A percentile compares a stretch with the other conserved stretches of the same genome.
These are phyloP conservation scores for Caenorhabditis inopinata DNA, from an alignment of 1,140 invertebrate species.

Conservation along the genomic window DNA sequence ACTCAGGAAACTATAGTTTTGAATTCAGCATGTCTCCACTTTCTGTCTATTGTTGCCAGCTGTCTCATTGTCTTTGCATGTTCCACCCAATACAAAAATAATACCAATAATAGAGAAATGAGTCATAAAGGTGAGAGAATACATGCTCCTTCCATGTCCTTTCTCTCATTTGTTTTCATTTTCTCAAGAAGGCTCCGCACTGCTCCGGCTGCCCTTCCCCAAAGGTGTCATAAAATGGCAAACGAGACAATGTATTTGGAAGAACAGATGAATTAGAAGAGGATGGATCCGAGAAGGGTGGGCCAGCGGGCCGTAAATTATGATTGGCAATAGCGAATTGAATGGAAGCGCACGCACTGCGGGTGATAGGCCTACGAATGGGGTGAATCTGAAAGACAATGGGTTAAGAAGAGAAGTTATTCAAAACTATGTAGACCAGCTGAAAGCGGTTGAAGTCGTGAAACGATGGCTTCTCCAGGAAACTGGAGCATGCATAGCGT, in stretches of 20 bases:
- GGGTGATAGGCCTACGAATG: too few relatives aligned
- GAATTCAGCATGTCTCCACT: neutral
- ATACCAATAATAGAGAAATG: neutral
- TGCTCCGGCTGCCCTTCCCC: too few relatives aligned
- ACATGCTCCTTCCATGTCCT: neutral
- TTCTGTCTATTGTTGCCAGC: neutral
- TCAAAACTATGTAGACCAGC: too few relatives aligned
- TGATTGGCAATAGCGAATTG: neutral
- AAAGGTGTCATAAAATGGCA: constrained; percentile 12
- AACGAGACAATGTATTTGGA: neutral
- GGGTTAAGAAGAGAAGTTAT: too few relatives aligned
- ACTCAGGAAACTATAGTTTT: too few relatives aligned
- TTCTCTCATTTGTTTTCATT: constrained; percentile 8
- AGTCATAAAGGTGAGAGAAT: neutral
- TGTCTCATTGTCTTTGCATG: neutral
- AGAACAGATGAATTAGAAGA: neutral
- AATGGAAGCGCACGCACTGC: too few relatives aligned
- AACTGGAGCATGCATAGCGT: too few relatives aligned
- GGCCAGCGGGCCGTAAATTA: neutral
- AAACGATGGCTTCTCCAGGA: too few relatives aligned
- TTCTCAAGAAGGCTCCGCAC: neutral
- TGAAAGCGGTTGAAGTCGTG: too few relatives aligned
- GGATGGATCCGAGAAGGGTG: neutral
- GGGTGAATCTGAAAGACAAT: too few relatives aligned
- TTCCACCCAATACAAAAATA: too few relatives aligned